Conservation (phyloP, 1,140 invertebrate species). For the Diplogasteroides magnus region DNA sequence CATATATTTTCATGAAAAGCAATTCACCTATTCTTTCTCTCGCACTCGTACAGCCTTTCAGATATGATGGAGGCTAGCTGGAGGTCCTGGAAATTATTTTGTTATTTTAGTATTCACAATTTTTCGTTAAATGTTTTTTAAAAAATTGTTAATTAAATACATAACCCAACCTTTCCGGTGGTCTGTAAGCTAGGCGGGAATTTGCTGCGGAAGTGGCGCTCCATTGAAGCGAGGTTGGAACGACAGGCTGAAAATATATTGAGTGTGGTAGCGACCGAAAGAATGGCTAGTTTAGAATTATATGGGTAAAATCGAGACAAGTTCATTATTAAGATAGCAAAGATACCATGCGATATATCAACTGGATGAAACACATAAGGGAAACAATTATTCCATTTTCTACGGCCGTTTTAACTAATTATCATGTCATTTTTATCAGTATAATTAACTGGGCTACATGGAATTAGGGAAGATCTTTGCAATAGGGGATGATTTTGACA, state of each 20-base stretch:
- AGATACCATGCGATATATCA: no score
- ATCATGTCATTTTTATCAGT: no score
- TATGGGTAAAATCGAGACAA: no score
- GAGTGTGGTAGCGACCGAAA: not conserved
- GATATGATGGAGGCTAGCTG: conserved; percentile 17
- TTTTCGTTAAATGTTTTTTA: not conserved
- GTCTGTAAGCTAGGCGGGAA: conserved; percentile 28
- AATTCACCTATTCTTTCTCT: conserved; percentile 24
- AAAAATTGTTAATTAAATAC: not conserved
- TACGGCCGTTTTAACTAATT: no score
- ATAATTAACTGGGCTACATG: no score
- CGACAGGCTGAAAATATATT: conserved; percentile 18
- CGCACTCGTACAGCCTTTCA: conserved; percentile 25
- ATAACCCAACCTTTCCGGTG: conserved; percentile 23
- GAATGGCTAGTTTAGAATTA: not conserved
- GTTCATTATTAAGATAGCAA: no score
- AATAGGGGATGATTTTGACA: not conserved
- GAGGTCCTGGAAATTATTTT: conserved; percentile 1
- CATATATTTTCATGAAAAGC: no score
- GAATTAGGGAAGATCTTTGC: no score
- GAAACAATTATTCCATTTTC: not conserved
- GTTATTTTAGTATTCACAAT: not conserved
- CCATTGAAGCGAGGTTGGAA: conserved; percentile 13
- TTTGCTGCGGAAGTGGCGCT: conserved; percentile 19
- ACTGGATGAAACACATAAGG: no score